Conservation (phyloP, 2,113 vertebrate genomes). For the Notarius lentiginosus region DNA sequence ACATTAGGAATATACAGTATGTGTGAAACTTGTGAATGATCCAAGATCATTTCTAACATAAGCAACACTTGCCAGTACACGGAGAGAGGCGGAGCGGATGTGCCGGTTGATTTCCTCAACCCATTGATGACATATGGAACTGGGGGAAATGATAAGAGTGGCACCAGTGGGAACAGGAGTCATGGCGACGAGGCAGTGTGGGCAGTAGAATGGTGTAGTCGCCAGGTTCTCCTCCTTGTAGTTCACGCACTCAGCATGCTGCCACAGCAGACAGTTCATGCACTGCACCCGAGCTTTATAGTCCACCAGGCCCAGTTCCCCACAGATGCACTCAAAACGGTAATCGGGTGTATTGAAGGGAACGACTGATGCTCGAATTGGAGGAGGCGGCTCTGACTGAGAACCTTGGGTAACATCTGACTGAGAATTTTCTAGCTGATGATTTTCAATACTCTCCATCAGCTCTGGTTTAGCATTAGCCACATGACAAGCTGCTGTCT, state of each 20-base stretch:
- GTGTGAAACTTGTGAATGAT: neutral
- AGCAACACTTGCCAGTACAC: conserved; percentile 81
- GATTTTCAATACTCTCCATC: conserved; percentile 1
- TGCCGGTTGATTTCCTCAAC: conserved; percentile 97
- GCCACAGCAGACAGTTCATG: conserved; percentile 93
- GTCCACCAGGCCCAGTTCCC: conserved; percentile 85
- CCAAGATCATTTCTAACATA: neutral
- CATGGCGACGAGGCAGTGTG: conserved; percentile 97
- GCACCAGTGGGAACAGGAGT: conserved; percentile 90
- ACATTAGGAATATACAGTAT: neutral
- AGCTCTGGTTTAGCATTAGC: conserved; percentile 41
- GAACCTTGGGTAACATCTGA: conserved; percentile 49
- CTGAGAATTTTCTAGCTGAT: conserved; percentile 33
- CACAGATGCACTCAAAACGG: conserved; percentile 96
- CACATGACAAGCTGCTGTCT: conserved; percentile 17
- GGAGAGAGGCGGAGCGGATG: conserved; percentile 86
- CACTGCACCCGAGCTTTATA: conserved; percentile 95
- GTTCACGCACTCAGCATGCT: conserved; percentile 94
- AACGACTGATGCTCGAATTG: conserved; percentile 59
- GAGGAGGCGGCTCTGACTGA: conserved; percentile 47
- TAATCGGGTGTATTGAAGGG: conserved; percentile 84
- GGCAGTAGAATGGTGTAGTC: conserved; percentile 92
- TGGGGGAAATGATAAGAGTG: conserved; percentile 95
- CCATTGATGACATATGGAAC: conserved; percentile 99
- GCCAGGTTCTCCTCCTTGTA: conserved; percentile 89